Percentiles rank a stretch among this genome's conserved stretches.
These are phyloP conservation scores for Pollicipes pollicipes DNA, from an alignment of 1,140 invertebrate genomes.

Conservation along the genomic window DNA sequence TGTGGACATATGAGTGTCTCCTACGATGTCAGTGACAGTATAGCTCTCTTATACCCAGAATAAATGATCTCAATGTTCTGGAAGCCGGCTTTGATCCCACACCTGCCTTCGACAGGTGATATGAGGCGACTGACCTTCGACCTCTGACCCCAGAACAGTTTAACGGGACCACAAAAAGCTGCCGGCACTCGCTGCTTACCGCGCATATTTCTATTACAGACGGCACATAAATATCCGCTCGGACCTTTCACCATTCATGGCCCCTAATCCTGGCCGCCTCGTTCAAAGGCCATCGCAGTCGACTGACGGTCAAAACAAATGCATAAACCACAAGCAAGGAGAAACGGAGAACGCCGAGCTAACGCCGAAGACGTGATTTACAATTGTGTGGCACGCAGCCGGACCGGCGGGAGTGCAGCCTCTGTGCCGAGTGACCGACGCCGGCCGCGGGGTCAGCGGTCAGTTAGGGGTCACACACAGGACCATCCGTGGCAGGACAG, in stretches of 20 bases:
- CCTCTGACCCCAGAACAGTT: neutral
- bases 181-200: neutral
- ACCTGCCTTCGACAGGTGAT: neutral
- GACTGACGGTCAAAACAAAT: constrained; percentile 1
- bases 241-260: constrained; percentile 5
- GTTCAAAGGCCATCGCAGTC: neutral
- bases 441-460: no score
- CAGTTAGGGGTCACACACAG: no score
- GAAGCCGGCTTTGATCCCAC: neutral
- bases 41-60: constrained; percentile 1
- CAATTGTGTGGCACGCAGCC: neutral
- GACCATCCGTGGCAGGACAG: no score
- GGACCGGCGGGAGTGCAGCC: neutral
- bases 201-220: constrained; percentile 4
- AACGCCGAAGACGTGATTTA: constrained; percentile 2
- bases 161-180: neutral
- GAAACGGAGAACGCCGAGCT: neutral
- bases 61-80: neutral
- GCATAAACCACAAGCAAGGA: neutral
- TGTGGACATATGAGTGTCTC: neutral
- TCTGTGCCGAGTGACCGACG: no score
- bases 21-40: neutral
- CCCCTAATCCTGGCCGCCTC: neutral
- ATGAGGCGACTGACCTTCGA: neutral
- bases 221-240: neutral